Percentiles rank a stretch among this genome's conserved stretches.
Evolutionary conservation across 2,888 invertebrate species (phyloP).

Genomic region (Oscheius sp.): DNA sequence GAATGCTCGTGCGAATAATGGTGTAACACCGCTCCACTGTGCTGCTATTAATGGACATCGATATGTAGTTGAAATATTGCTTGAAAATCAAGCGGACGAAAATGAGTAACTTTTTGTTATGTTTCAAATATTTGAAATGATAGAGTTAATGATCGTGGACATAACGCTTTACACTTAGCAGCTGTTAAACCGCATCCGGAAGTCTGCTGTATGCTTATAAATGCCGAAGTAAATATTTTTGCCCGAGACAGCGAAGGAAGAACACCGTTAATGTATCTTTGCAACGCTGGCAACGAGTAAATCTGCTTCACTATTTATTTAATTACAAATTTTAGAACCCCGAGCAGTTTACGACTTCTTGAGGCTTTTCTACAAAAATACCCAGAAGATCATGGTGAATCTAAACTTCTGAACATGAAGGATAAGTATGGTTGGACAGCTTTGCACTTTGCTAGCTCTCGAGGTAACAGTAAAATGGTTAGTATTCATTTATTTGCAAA

Average conservation of each 20-base stretch:
- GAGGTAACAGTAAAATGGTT: conserved; percentile 31
- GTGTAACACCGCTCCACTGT: conserved; percentile 92
- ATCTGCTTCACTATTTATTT: background rate
- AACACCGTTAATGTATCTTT: conserved; percentile 17
- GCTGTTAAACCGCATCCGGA: conserved; percentile 1
- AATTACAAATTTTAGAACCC: background rate
- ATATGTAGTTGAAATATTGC: conserved; percentile 85
- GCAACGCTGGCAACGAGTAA: conserved; percentile 9
- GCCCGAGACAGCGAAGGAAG: background rate
- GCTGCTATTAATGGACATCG: conserved; percentile 97
- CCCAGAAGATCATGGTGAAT: background rate
- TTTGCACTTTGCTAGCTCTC: conserved; percentile 39
- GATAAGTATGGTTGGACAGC: conserved; percentile 41
- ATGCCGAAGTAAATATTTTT: background rate
- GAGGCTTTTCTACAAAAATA: background rate
- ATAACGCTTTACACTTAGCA: conserved; percentile 18
- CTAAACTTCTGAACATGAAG: conserved; percentile 1
- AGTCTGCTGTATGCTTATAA: background rate
- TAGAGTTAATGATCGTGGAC: background rate
- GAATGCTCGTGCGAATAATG: conserved; percentile 4
- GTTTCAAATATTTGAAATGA: background rate
- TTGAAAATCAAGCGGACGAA: conserved; percentile 27
- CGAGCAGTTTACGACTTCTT: background rate
- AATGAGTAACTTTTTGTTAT: conserved; percentile 13
- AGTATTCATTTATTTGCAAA: background rate